Conservation (phyloP, 2,888 invertebrate genomes). For the Euspilapteryx auroguttella region DNA sequence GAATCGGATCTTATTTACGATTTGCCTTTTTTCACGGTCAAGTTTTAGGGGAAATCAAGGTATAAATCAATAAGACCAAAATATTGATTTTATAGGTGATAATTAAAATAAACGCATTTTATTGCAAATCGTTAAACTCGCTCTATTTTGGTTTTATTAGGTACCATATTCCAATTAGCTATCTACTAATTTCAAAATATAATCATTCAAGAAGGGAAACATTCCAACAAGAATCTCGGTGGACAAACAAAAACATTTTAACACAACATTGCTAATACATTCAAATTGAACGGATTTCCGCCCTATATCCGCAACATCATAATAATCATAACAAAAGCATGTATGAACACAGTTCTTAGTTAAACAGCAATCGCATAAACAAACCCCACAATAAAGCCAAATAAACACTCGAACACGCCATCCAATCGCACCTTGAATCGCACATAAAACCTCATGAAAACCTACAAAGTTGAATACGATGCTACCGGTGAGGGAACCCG, state of each 20-base stretch:
- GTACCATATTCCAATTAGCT: too few species aligned
- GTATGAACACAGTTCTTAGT: constrained; percentile 55
- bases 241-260: too few species aligned
- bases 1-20: constrained; percentile 64
- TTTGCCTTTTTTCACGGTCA: constrained; percentile 59
- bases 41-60: constrained; percentile 53
- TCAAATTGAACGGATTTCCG: too few species aligned
- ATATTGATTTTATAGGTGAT: constrained; percentile 42
- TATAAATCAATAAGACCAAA: constrained; percentile 54
- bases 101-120: too few species aligned
- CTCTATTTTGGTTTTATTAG: too few species aligned
- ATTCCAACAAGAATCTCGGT: too few species aligned
- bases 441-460: constrained; percentile 57
- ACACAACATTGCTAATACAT: too few species aligned
- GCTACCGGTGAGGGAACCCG: constrained; percentile 46
- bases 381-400: constrained; percentile 61
- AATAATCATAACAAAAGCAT: constrained; percentile 58
- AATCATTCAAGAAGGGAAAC: too few species aligned
- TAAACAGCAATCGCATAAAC: constrained; percentile 62
- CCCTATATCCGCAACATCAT: constrained; percentile 50
- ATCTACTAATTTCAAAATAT: too few species aligned
- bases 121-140: too few species aligned
- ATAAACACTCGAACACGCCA: constrained; percentile 59
- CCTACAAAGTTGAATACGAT: constrained; percentile 55
- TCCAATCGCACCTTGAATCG: constrained; percentile 62